Base-by-base conservation (phyloP, 2,113 vertebrate genomes). In the Psammodynastes pulverulentus region DNA sequence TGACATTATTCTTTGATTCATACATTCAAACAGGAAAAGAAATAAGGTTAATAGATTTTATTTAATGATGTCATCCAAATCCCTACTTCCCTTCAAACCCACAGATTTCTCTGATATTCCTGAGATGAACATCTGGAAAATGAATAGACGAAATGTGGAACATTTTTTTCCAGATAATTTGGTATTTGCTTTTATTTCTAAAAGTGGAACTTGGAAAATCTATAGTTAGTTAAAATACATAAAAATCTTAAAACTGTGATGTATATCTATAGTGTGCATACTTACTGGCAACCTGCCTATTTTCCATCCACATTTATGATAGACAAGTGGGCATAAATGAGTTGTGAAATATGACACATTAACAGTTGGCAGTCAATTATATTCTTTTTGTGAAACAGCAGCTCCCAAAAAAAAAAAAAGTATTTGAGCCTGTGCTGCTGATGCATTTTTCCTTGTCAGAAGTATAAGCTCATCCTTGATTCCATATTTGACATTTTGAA, bases 271-370 rank as follows among this genome's bases (percentile, higher is more conserved):
- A 0, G 86, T 49, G 54, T 39, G 19, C 24, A 15, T 23, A 89
- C 26, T 34, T 0, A 0, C 19, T 52, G 79, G 34, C 51, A 51
- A 1, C 0, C 0, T 1, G 8, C 0, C 34, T 15, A 5, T 21
- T 88, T 43, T 7, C 1, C 9, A 79, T 45, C 91, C 90, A 26
- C 0, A 1, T 53, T 90, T 72, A 39, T 15, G 29, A 0, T 2
- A 45, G 13, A 3, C 0, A 39, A 48, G 87, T 72, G 29, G 56
- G 0, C 0, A 5, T 26, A 45, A 51, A 51, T 26, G 86, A 87
- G 84, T 29, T 51, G 87, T 24, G 56, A n/a, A 15, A 48, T 0
- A 86, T 89, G 56, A 34, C 2, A 1, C 0, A 1, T 86, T n/a
- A 88, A 87, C 7, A 79, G 4, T 2, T 51, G 87, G n/a, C 0